A percentile compares a stretch with the other conserved stretches of the same genome.
Evolutionary conservation across 1,140 invertebrate species (phyloP).

Genomic region (fruit fly (Drosophila melanogaster)): Release_6_plus_ISO1_MT NC_004354.4:15693001-15693500

Average conservation of each 20-base stretch:
- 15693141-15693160: slow-evolving; percentile 31
- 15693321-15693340: neutral
- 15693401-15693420: slow-evolving; percentile 5
- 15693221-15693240: slow-evolving; percentile 59
- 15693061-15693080: slow-evolving; percentile 9
- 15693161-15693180: slow-evolving; percentile 44
- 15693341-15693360: neutral
- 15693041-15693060: too few relatives aligned
- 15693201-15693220: neutral
- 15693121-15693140: slow-evolving; percentile 14
- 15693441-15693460: slow-evolving; percentile 48
- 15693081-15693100: slow-evolving; percentile 31
- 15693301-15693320: slow-evolving; percentile 29
- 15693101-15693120: slow-evolving; percentile 22
- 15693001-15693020: neutral
- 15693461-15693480: slow-evolving; percentile 4
- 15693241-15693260: slow-evolving; percentile 75
- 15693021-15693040: slow-evolving; percentile 11
- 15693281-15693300: slow-evolving; percentile 70
- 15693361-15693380: neutral
- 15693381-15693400: slow-evolving; percentile 3
- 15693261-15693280: slow-evolving; percentile 76
- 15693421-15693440: slow-evolving; percentile 69
- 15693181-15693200: slow-evolving; percentile 52
- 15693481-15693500: slow-evolving; percentile 48